A percentile compares a stretch with the other conserved stretches of the same genome.
phyloP scores from a whole-genome alignment of 1,140 invertebrate species.

The Prorops nasuta region DNA sequence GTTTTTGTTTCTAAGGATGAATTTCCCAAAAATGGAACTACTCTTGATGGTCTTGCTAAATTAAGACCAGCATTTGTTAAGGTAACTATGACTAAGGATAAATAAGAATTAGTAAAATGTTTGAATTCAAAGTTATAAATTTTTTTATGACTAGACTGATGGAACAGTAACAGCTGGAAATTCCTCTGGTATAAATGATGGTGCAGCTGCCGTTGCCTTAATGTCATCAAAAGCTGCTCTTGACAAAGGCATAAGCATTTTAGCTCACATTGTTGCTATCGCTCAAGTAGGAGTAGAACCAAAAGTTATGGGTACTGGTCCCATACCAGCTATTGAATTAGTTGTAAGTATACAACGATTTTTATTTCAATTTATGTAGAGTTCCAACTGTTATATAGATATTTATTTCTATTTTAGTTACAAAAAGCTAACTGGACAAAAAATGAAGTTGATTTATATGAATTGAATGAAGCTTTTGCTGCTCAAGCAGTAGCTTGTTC shows the following conservation, averaged over 20 bases:
- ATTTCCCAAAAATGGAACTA: slow-evolving; percentile 65
- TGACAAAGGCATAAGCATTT: slow-evolving; percentile 53
- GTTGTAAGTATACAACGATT: slow-evolving; percentile 59
- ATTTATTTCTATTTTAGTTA: slow-evolving; percentile 61
- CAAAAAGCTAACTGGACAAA: slow-evolving; percentile 76
- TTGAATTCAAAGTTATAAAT: not conserved
- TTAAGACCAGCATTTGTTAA: slow-evolving; percentile 66
- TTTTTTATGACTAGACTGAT: slow-evolving; percentile 33
- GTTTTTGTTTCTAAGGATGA: slow-evolving; percentile 66
- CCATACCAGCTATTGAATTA: slow-evolving; percentile 67
- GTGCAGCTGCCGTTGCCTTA: slow-evolving; percentile 78
- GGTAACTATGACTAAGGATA: too few species aligned
- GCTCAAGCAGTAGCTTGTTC: slow-evolving; percentile 70
- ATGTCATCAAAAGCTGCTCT: slow-evolving; percentile 62
- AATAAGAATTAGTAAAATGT: too few species aligned
- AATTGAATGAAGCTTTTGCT: slow-evolving; percentile 88
- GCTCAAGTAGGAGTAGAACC: slow-evolving; percentile 71
- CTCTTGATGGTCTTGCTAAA: slow-evolving; percentile 61
- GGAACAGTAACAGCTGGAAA: slow-evolving; percentile 80
- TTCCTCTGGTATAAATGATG: slow-evolving; percentile 83
- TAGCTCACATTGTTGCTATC: slow-evolving; percentile 69
- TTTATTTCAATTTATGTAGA: not conserved
- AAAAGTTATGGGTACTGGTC: slow-evolving; percentile 74
- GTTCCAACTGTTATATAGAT: too few species aligned
- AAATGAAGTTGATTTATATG: slow-evolving; percentile 84